Evolutionary conservation across 2,113 vertebrate species (phyloP), one percentile per base, ranked within the genome.

Genomic region (Rousettus leschenaultii): DNA sequence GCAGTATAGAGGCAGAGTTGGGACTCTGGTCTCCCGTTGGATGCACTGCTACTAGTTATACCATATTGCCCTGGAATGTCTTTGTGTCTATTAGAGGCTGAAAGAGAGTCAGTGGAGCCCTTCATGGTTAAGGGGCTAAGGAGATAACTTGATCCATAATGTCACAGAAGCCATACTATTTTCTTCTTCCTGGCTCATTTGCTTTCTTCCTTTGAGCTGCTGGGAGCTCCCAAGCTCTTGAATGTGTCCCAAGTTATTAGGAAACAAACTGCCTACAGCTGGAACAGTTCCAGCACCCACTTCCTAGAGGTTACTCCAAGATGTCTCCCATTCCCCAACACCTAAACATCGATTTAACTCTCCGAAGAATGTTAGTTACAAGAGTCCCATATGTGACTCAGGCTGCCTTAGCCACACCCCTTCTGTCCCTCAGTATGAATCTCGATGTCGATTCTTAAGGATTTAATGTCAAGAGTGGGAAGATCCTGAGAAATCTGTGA

Each of bases 31-130:
- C 14, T 35, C 53, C 59, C 0, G 0, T 16, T 18, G 19, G 21
- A 7, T 21, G 22, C 12, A 8, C 30, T 38, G 7, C 26, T 16
- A 0, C 43, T 28, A 7, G 16, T 48, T 16, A 15, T 0, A 24
- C 26, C 70, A 3, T 19, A 15, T 40, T n/a, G 35, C 63, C 45
- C 48, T 3, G 3, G 18, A n/a, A 3, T 33, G 2, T 18, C 14
- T 57, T 48, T 21, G 61, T 66, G 85, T 51, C 35, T 35, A 1
- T 35, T 48, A 43, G 73, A 92, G 57, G 43, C 71, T 45, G 55
- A 28, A 68, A 28, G 68, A 73, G 91, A 68, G 74, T 66, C 7
- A 18, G 15, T 1, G 40, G 70, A 73, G 43, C 61, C 86, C 16
- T 33, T 68, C 33, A 0, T 48, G 79, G 40, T 45, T 80, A 51